Conservation (phyloP, 2,113 vertebrate species). For the Orthonyx spaldingii region DNA sequence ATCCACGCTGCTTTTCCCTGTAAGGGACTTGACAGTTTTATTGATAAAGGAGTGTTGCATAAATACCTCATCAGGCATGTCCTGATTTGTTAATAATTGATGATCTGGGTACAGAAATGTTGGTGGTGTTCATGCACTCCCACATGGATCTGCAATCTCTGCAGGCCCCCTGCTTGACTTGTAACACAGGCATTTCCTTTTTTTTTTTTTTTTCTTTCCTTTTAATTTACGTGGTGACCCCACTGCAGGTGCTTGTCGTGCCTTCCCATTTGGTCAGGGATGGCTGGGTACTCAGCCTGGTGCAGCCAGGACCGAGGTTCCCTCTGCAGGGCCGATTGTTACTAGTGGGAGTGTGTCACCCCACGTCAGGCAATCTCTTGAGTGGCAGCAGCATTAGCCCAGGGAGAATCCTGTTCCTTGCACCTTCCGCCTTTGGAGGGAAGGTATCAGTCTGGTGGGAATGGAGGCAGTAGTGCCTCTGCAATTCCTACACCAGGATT, state of each 20-base stretch:
- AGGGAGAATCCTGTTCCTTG: neutral
- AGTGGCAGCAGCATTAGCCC: neutral
- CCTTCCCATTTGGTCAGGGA: neutral
- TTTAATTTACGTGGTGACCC: neutral
- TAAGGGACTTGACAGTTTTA: neutral
- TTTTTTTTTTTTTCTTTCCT: no score
- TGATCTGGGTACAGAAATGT: constrained; percentile 1
- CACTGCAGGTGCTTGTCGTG: accelerated
- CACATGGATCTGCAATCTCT: neutral
- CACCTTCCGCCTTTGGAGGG: neutral
- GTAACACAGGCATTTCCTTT: neutral
- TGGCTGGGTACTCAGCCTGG: neutral
- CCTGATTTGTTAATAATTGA: constrained; percentile 53
- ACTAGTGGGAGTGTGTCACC: neutral
- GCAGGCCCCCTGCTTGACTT: neutral
- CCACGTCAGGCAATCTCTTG: neutral
- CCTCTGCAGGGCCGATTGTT: neutral
- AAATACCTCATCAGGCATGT: constrained; percentile 5
- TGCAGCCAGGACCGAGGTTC: neutral
- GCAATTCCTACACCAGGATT: neutral
- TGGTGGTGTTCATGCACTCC: neutral
- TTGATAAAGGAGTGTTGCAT: constrained; percentile 28
- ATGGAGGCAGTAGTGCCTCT: neutral
- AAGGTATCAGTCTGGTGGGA: neutral
- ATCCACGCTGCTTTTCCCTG: neutral